Evolutionary conservation across 2,888 invertebrate species (phyloP).

Genomic region (Nudaria mundana): DNA sequence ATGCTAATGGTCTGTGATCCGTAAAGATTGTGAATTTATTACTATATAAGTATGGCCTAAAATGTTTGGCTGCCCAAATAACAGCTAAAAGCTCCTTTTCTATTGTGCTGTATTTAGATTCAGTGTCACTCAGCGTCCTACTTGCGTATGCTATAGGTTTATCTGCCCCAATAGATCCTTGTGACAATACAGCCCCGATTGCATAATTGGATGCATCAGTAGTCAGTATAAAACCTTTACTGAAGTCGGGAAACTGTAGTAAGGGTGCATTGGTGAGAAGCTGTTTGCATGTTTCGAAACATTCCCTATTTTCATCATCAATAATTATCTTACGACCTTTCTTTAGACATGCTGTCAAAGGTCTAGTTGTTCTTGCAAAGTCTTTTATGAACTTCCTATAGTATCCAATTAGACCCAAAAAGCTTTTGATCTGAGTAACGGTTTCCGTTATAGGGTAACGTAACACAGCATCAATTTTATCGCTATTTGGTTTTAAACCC

Average conservation of each 20-base stretch:
- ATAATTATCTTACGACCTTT: neutral
- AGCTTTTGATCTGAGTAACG: neutral
- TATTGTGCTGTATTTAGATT: neutral
- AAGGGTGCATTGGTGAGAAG: neutral
- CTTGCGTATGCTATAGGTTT: neutral
- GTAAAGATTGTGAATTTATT: neutral
- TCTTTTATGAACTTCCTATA: too few relatives aligned
- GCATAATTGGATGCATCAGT: conserved; percentile 5
- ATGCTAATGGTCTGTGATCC: neutral
- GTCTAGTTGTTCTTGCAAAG: neutral
- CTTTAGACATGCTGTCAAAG: neutral
- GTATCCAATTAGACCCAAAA: too few relatives aligned
- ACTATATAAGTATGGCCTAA: neutral
- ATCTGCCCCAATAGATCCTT: neutral
- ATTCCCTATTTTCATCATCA: neutral
- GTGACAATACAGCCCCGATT: neutral
- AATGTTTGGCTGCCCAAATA: neutral
- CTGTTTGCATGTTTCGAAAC: neutral
- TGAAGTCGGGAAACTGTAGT: neutral
- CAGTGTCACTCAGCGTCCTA: neutral
- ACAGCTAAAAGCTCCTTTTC: neutral
- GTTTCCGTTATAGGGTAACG: neutral
- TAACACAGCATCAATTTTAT: neutral
- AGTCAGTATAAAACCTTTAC: neutral
- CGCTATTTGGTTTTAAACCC: neutral